Evolutionary conservation across 64 coral and sea anemone species (phyloP).

Genomic region (Montipora sp.): DNA sequence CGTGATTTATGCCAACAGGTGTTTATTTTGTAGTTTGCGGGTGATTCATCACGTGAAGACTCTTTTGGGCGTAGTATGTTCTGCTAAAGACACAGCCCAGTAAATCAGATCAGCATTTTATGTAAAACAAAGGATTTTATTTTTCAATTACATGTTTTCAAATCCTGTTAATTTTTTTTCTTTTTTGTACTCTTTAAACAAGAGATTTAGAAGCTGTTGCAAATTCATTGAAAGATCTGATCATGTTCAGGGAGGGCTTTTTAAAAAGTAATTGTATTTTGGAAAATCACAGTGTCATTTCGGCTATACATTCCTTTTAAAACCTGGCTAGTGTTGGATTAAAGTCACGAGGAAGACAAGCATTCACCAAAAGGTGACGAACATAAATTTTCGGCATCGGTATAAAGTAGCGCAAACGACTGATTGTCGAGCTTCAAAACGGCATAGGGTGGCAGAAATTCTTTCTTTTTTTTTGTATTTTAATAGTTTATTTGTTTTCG

Average conservation of each 20-base stretch:
- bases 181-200: not conserved
- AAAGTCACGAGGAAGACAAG: too few species aligned
- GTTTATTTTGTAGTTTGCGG: not conserved
- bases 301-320: too few species aligned
- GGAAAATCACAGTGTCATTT: too few species aligned
- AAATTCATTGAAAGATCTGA: not conserved
- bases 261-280: too few species aligned
- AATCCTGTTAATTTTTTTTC: not conserved
- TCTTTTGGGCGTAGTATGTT: not conserved
- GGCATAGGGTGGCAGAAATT: too few species aligned
- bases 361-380: too few species aligned
- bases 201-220: not conserved
- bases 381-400: too few species aligned
- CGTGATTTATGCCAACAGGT: slow-evolving; percentile 6
- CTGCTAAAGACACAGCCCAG: not conserved
- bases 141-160: not conserved
- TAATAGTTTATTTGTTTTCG: too few species aligned
- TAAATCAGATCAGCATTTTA: not conserved
- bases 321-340: too few species aligned
- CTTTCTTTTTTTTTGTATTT: too few species aligned
- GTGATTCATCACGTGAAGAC: not conserved
- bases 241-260: not conserved
- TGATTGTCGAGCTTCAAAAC: too few species aligned
- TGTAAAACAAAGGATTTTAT: not conserved
- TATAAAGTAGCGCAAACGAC: too few species aligned